Percentiles rank a stretch among this genome's conserved stretches.
Conservation (phyloP, 1,140 invertebrate genomes). For the Lepidotrigona ventralis region DNA sequence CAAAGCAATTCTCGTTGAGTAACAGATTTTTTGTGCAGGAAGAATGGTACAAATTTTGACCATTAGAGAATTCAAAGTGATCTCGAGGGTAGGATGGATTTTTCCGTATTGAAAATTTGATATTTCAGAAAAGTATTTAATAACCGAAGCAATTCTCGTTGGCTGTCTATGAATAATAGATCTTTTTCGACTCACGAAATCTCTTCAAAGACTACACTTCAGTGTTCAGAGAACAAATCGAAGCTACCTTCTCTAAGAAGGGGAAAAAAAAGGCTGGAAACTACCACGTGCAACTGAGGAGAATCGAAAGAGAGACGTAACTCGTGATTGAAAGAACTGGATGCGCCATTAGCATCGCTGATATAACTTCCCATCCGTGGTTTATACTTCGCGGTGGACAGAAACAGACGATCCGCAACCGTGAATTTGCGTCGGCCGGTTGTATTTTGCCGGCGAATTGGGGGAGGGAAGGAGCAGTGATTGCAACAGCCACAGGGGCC, state of each 20-base stretch:
- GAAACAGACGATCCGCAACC: background rate
- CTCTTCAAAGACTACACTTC: background rate
- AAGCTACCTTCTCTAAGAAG: background rate
- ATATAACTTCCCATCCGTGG: background rate
- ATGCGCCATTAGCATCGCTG: constrained; percentile 38
- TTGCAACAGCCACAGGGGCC: background rate
- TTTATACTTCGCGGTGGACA: constrained; percentile 9
- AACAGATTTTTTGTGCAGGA: too few species aligned
- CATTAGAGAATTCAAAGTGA: too few species aligned
- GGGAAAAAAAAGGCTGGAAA: background rate
- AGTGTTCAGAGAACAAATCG: background rate
- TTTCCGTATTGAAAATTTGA: too few species aligned
- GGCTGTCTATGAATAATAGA: too few species aligned
- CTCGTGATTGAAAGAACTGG: background rate
- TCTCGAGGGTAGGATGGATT: too few species aligned
- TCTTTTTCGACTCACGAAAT: background rate
- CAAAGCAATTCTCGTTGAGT: too few species aligned
- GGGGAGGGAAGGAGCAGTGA: background rate
- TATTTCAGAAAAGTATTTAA: too few species aligned
- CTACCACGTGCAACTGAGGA: background rate
- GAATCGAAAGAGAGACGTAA: background rate
- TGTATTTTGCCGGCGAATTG: constrained; percentile 13
- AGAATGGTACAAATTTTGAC: too few species aligned
- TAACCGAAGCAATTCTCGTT: too few species aligned
- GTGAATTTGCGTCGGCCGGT: background rate